phyloP scores from a whole-genome alignment of 2,797 vertebrate genomes.

The Melanitta fusca region DNA sequence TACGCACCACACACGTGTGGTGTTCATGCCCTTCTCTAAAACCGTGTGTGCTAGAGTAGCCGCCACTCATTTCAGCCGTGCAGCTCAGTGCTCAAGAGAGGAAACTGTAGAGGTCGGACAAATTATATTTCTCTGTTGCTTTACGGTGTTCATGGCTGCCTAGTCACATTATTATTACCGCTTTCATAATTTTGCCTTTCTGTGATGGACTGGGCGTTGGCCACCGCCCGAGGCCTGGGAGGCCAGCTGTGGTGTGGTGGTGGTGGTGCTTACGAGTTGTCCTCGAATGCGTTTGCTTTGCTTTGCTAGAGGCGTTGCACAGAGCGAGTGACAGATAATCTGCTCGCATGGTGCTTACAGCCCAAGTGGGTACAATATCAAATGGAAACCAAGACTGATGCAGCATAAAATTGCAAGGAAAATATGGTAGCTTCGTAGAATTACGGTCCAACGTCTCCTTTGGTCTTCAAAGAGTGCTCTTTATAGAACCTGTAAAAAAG shows the following conservation, averaged over 20 bases:
- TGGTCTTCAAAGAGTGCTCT: not conserved
- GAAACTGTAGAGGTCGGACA: not conserved
- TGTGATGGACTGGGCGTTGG: not conserved
- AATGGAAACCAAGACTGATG: not conserved
- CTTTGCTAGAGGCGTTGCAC: not conserved
- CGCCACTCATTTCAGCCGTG: not conserved
- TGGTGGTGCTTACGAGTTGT: not conserved
- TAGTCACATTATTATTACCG: not conserved
- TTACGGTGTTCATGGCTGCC: not conserved
- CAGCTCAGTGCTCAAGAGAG: not conserved
- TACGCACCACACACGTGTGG: accelerated
- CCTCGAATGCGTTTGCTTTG: accelerated
- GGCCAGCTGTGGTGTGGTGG: accelerated
- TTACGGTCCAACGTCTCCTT: not conserved
- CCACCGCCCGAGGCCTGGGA: not conserved
- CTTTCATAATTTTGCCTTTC: not conserved
- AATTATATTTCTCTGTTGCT: not conserved
- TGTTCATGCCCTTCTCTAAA: not conserved
- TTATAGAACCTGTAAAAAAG: not conserved
- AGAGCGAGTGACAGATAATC: not conserved
- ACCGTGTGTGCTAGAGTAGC: not conserved
- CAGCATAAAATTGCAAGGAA: not conserved
- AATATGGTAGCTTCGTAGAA: not conserved
- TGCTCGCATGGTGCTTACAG: accelerated
- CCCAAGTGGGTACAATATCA: not conserved